Evolutionary conservation across 1,140 invertebrate species (phyloP).

Genomic region (Onthophagus taurus): DNA sequence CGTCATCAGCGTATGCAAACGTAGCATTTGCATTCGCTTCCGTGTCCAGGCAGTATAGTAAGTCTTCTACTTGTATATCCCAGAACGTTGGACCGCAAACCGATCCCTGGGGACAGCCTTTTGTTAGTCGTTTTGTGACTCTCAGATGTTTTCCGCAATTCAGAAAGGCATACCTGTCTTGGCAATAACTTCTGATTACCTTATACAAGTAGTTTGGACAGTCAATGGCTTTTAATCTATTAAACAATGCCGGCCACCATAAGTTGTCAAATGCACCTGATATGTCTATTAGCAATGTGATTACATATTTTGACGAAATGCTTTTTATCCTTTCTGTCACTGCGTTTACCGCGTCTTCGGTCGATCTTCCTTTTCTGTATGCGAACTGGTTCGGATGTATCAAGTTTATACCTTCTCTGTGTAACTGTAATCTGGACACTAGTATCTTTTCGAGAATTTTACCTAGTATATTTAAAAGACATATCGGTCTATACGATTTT

Average conservation of each 20-base stretch:
- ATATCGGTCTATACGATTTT: constrained; percentile 1
- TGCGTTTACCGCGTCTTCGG: background rate
- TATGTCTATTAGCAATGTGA: constrained; percentile 37
- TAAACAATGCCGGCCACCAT: constrained; percentile 36
- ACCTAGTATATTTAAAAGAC: background rate
- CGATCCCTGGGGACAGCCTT: constrained; percentile 39
- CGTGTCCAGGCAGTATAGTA: constrained; percentile 22
- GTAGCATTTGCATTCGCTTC: constrained; percentile 14
- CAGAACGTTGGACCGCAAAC: constrained; percentile 34
- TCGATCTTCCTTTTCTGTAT: background rate
- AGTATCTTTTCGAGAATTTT: background rate
- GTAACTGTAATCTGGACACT: background rate
- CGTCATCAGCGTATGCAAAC: constrained; percentile 36
- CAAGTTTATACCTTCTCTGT: background rate
- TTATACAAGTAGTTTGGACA: constrained; percentile 10
- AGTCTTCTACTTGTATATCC: constrained; percentile 35
- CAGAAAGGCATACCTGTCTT: constrained; percentile 12
- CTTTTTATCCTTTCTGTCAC: background rate
- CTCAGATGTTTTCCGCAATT: too few relatives aligned
- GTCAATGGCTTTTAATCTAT: constrained; percentile 16
- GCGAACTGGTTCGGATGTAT: background rate
- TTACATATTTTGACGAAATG: background rate
- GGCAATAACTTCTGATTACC: constrained; percentile 6
- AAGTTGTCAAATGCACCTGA: constrained; percentile 37
- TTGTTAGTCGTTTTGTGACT: constrained; percentile 23